Evolutionary conservation across 2,888 invertebrate genomes (phyloP).

Genomic region (Ichneumon xanthorius): DNA sequence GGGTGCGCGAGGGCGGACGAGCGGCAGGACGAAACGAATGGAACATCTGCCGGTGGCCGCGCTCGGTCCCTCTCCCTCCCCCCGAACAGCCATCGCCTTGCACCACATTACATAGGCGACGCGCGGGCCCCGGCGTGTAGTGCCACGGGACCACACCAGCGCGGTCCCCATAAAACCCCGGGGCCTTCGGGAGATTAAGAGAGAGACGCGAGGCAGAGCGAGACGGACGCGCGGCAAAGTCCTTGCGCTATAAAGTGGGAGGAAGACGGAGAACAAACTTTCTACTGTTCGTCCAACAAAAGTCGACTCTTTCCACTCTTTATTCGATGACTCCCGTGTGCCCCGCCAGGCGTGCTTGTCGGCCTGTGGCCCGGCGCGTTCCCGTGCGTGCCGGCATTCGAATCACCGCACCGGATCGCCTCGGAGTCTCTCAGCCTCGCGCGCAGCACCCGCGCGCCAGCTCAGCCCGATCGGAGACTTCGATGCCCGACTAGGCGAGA

Average conservation of each 20-base stretch:
- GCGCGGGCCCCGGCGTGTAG: conserved; percentile 55
- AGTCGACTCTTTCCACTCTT: conserved; percentile 52
- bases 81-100: conserved; percentile 77
- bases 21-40: conserved; percentile 81
- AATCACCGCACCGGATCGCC: conserved; percentile 72
- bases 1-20: conserved; percentile 69
- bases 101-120: conserved; percentile 74
- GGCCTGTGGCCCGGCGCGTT: conserved; percentile 60
- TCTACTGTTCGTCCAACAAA: conserved; percentile 63
- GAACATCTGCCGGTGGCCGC: conserved; percentile 82
- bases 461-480: conserved; percentile 53
- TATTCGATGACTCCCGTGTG: conserved; percentile 48
- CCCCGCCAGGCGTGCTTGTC: conserved; percentile 42
- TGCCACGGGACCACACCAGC: conserved; percentile 62
- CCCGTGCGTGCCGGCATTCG: conserved; percentile 76
- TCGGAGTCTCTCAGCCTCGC: conserved; percentile 42
- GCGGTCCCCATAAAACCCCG: conserved; percentile 17
- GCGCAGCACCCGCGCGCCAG: conserved; percentile 17
- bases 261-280: conserved; percentile 33
- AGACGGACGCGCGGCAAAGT: conserved; percentile 27
- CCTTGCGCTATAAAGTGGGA: conserved; percentile 31
- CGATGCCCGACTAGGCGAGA: conserved; percentile 57
- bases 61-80: conserved; percentile 59
- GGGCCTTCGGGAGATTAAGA: conserved; percentile 14
- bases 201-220: conserved; percentile 1